Evolutionary conservation across 2,113 vertebrate species (phyloP).

Genomic region (Onychostruthus taczanowskii): DNA sequence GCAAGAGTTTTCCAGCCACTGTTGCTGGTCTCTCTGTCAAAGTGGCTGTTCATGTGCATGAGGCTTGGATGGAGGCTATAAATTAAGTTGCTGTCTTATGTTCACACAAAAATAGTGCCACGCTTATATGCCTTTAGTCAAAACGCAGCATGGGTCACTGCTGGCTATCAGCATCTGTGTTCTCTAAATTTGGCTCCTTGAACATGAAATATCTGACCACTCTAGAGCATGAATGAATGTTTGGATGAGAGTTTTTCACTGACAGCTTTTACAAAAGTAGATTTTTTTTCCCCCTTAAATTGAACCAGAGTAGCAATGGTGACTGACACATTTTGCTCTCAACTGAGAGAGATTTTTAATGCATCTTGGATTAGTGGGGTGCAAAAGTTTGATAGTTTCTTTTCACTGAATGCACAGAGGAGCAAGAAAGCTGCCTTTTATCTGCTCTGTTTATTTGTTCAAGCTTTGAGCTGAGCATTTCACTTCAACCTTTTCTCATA

Average conservation of each 20-base stretch:
- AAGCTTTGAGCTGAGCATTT: neutral
- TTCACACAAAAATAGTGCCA: neutral
- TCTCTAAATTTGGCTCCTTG: neutral
- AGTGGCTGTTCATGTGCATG: neutral
- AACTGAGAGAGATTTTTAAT: conserved; percentile 38
- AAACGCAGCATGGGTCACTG: neutral
- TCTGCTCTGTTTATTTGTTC: conserved; percentile 27
- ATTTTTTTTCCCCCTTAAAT: conserved; percentile 1
- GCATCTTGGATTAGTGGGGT: conserved; percentile 19
- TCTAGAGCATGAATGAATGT: neutral
- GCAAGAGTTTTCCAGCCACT: neutral
- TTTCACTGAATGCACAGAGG: conserved; percentile 47
- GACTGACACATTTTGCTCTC: conserved; percentile 21
- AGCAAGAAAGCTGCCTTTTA: conserved; percentile 12
- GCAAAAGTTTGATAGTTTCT: conserved; percentile 55
- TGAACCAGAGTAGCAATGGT: neutral
- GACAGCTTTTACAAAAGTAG: conserved; percentile 39
- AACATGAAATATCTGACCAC: neutral
- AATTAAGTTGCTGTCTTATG: neutral
- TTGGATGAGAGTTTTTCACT: neutral
- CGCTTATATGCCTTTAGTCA: neutral
- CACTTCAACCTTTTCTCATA: neutral
- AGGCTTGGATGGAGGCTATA: neutral
- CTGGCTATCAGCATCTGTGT: neutral
- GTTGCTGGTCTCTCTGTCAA: neutral